These are phyloP conservation scores for Oryctes rhinoceros DNA, from an alignment of 1,140 invertebrate genomes.

Conservation along the genomic window DNA sequence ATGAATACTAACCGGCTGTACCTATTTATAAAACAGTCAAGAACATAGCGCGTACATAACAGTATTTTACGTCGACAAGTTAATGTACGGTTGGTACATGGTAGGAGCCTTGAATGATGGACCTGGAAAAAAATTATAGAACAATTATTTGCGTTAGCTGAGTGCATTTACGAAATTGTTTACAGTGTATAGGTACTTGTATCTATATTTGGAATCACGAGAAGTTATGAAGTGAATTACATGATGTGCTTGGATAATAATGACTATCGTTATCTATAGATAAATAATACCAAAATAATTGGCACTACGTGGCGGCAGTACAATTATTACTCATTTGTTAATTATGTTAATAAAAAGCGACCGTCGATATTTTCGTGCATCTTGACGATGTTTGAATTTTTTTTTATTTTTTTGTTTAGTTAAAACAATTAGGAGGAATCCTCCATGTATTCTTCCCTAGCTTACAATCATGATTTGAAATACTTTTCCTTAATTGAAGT, in stretches of 20 bases:
- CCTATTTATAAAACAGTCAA: slow-evolving; percentile 29
- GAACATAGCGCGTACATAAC: slow-evolving; percentile 23
- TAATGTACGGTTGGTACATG: slow-evolving; percentile 29
- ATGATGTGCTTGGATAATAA: background rate
- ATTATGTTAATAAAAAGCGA: too few relatives aligned
- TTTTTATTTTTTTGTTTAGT: too few relatives aligned
- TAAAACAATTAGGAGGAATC: too few relatives aligned
- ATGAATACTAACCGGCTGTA: slow-evolving; percentile 27
- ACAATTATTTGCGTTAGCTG: slow-evolving; percentile 32
- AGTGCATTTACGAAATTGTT: slow-evolving; percentile 31
- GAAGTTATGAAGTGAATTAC: background rate
- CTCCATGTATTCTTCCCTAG: too few relatives aligned
- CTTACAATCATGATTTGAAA: too few relatives aligned
- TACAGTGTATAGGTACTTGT: slow-evolving; percentile 5
- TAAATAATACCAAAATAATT: background rate
- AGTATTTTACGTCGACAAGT: slow-evolving; percentile 34
- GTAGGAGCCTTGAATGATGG: slow-evolving; percentile 29
- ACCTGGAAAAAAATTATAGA: slow-evolving; percentile 36
- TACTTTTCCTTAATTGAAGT: too few relatives aligned
- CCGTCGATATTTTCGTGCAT: too few relatives aligned
- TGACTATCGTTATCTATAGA: background rate
- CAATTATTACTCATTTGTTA: too few relatives aligned
- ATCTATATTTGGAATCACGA: background rate
- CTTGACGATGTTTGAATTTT: too few relatives aligned
- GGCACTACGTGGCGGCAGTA: background rate